phyloP scores from a whole-genome alignment of 1,140 invertebrate species.

The Calephelis virginiensis region DNA sequence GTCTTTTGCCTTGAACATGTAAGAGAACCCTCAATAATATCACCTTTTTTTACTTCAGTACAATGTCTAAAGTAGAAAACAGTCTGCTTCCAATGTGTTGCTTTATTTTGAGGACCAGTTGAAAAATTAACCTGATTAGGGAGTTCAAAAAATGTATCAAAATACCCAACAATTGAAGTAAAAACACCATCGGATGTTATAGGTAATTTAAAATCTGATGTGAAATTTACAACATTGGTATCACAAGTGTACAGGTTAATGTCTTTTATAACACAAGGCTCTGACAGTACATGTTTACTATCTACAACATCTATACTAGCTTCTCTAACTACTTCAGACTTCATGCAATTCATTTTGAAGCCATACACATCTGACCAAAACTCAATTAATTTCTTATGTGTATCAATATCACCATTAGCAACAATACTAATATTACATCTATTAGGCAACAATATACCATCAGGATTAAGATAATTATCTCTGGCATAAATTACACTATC shows the following conservation, averaged over 20 bases:
- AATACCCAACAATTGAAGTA: conserved; percentile 95
- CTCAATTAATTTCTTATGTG: conserved; percentile 86
- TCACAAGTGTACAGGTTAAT: conserved; percentile 92
- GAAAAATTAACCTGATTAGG: conserved; percentile 83
- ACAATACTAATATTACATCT: conserved; percentile 92
- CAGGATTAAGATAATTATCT: conserved; percentile 90
- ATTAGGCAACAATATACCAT: conserved; percentile 91
- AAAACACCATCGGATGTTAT: conserved; percentile 86
- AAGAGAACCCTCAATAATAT: conserved; percentile 82
- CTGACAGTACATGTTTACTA: conserved; percentile 87
- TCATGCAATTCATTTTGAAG: conserved; percentile 97
- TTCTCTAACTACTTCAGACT: conserved; percentile 92
- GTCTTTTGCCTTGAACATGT: conserved; percentile 77
- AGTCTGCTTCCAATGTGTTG: conserved; percentile 99
- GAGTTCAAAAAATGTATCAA: conserved; percentile 93
- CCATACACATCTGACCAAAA: conserved; percentile 99
- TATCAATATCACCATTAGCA: conserved; percentile 91
- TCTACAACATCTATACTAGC: conserved; percentile 93
- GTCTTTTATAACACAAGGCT: conserved; percentile 81
- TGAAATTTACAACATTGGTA: conserved; percentile 89
- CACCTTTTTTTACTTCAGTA: conserved; percentile 86
- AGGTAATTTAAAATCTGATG: conserved; percentile 86
- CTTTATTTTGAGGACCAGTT: conserved; percentile 85
- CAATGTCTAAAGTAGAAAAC: conserved; percentile 91
- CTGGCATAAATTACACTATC: conserved; percentile 95